Conservation (phyloP, 2,888 invertebrate species). For the Lacanobia wlatinum region DNA sequence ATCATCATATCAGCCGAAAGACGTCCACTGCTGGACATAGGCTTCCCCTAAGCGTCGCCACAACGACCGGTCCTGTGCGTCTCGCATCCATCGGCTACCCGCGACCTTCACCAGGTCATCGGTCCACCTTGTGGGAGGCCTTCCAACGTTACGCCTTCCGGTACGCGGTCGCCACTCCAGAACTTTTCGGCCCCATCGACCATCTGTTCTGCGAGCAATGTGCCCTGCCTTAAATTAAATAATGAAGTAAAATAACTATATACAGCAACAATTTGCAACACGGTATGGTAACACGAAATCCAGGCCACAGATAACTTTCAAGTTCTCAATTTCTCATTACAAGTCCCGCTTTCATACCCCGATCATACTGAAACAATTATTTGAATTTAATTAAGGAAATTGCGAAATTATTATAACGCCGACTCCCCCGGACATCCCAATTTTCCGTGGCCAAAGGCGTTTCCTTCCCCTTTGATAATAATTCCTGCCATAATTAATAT, state of each 20-base stretch:
- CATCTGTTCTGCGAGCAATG: too few relatives aligned
- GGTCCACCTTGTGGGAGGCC: too few relatives aligned
- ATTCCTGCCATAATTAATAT: slow-evolving; percentile 61
- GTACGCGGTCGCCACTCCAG: too few relatives aligned
- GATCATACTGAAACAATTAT: slow-evolving; percentile 53
- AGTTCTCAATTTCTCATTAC: neutral
- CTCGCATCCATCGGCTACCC: too few relatives aligned
- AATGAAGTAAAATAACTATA: neutral
- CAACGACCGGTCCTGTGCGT: too few relatives aligned
- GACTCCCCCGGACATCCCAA: slow-evolving; percentile 34
- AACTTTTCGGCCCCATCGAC: too few relatives aligned
- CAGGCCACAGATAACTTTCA: neutral
- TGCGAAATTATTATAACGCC: slow-evolving; percentile 44
- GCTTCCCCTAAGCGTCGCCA: too few relatives aligned
- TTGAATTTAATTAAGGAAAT: slow-evolving; percentile 58
- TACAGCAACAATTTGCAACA: neutral
- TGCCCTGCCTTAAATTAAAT: too few relatives aligned
- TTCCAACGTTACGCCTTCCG: too few relatives aligned
- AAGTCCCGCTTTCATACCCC: slow-evolving; percentile 1
- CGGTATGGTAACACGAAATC: neutral
- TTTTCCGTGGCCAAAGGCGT: slow-evolving; percentile 48
- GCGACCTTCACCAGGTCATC: too few relatives aligned
- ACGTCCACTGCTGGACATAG: too few relatives aligned
- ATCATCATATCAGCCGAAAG: too few relatives aligned
- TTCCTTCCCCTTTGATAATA: slow-evolving; percentile 56